These are phyloP conservation scores for Brachionus koreanus DNA, from an alignment of 1,140 invertebrate species.

Conservation along the genomic window DNA sequence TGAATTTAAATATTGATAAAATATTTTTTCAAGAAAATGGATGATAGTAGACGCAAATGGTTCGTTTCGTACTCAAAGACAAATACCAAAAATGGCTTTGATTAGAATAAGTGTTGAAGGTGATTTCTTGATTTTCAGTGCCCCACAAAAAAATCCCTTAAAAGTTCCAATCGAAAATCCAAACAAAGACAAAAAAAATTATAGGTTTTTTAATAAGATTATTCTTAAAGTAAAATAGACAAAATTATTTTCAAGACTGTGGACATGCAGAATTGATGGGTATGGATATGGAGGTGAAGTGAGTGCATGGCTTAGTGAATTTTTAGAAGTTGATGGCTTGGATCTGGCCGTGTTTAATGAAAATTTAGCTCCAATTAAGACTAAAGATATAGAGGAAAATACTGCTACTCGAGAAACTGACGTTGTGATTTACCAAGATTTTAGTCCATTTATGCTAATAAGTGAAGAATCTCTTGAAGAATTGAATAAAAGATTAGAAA, in stretches of 20 bases:
- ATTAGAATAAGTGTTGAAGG: not conserved
- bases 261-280: slow-evolving; percentile 7
- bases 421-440: not conserved
- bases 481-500: slow-evolving; percentile 39
- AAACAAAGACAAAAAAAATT: not conserved
- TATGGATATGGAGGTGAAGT: not conserved
- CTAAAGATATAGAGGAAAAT: not conserved
- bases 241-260: not conserved
- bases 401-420: not conserved
- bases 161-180: not conserved
- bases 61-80: slow-evolving; percentile 29
- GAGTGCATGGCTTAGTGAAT: not conserved
- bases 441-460: slow-evolving; percentile 17
- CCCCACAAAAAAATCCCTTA: not conserved
- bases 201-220: not conserved
- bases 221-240: not conserved
- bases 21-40: slow-evolving; percentile 41
- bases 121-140: not conserved
- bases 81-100: slow-evolving; percentile 38
- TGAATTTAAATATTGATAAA: too few relatives aligned
- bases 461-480: not conserved
- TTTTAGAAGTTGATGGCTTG: slow-evolving; percentile 9
- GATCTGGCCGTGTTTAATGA: slow-evolving; percentile 11
- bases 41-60: slow-evolving; percentile 31
- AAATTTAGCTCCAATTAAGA: not conserved